phyloP scores from a whole-genome alignment of 2,888 invertebrate species.

The Lycophotia porphyrea region DNA sequence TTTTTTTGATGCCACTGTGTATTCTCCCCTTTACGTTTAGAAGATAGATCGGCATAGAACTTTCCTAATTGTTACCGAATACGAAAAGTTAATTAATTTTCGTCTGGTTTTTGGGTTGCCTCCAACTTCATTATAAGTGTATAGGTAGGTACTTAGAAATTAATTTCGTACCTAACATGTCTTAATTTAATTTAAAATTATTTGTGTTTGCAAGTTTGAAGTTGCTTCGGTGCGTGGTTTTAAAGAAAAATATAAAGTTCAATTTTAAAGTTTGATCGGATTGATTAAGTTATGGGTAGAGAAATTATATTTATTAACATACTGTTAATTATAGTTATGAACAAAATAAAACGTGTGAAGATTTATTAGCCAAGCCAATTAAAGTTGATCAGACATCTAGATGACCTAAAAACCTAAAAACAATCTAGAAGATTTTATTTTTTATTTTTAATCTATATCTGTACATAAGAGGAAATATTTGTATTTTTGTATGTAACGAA shows the following conservation, averaged over 20 bases:
- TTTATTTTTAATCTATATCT: too few species aligned
- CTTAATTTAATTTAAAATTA: slow-evolving; percentile 61
- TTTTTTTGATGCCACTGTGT: too few species aligned
- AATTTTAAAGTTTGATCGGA: slow-evolving; percentile 28
- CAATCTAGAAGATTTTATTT: too few species aligned
- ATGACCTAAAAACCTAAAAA: too few species aligned
- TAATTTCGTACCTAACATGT: slow-evolving; percentile 57
- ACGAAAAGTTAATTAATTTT: slow-evolving; percentile 71
- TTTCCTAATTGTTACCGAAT: slow-evolving; percentile 69
- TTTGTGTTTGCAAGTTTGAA: slow-evolving; percentile 53
- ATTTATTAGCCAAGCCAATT: background rate
- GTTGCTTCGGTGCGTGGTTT: slow-evolving; percentile 26
- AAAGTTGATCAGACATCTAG: background rate
- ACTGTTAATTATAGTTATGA: background rate
- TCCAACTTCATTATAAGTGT: slow-evolving; percentile 52
- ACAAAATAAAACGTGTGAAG: background rate
- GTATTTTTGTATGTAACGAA: too few species aligned
- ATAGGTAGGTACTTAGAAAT: slow-evolving; percentile 39
- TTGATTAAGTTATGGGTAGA: slow-evolving; percentile 14
- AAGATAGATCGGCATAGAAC: slow-evolving; percentile 62
- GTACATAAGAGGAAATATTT: too few species aligned
- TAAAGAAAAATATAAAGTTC: slow-evolving; percentile 54
- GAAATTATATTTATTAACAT: background rate
- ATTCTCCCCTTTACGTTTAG: slow-evolving; percentile 45
- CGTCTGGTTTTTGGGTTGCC: slow-evolving; percentile 60